These are phyloP conservation scores for Callithrix jacchus DNA, from an alignment of 2,113 vertebrate species.

Conservation along the genomic window DNA sequence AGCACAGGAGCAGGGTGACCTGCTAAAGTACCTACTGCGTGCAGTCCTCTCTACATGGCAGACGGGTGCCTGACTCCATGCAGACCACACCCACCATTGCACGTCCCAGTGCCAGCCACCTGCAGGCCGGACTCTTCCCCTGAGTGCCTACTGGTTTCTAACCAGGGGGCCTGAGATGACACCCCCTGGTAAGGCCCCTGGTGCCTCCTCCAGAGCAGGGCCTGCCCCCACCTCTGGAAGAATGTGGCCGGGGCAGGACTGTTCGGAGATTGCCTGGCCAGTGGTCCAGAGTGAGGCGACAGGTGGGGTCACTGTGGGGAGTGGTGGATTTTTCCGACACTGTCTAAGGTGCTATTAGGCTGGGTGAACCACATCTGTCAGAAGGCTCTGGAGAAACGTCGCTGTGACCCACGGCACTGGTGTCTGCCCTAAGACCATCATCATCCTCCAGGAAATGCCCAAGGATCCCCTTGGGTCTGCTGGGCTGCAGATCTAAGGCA, in stretches of 20 bases:
- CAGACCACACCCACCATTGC: background rate
- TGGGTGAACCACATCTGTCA: too few relatives aligned
- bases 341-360: background rate
- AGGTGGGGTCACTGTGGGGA: background rate
- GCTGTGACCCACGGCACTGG: background rate
- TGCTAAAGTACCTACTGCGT: background rate
- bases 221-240: background rate
- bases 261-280: background rate
- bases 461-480: too few relatives aligned
- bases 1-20: background rate
- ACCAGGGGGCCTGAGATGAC: background rate
- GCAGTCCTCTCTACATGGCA: background rate
- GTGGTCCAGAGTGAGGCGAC: accelerated
- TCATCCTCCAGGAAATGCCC: too few relatives aligned
- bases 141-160: background rate
- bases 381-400: background rate
- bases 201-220: background rate
- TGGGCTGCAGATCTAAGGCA: background rate
- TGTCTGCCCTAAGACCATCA: background rate
- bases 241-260: background rate
- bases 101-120: background rate
- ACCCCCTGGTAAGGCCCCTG: too few relatives aligned
- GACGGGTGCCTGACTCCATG: background rate
- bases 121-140: background rate
- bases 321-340: background rate